Percentiles rank a stretch among this genome's conserved stretches.
Conservation (phyloP, 2,888 invertebrate species). For the Apamea anceps region DNA sequence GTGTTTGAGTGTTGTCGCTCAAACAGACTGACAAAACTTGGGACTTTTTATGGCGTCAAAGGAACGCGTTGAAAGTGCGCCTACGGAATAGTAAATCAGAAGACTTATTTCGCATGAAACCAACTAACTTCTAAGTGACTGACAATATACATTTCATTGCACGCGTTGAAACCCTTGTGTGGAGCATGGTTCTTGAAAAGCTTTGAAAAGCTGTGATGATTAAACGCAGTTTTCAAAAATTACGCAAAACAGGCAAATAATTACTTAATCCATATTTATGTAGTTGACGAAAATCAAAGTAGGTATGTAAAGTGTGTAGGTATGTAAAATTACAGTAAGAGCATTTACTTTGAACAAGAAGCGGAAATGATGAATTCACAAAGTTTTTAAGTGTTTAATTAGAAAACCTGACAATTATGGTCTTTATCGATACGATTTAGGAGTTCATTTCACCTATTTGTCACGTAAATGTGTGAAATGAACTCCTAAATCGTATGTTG, state of each 20-base stretch:
- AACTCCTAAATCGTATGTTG: background rate
- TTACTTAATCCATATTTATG: background rate
- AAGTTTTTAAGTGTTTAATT: background rate
- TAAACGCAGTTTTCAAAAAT: background rate
- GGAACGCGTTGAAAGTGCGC: background rate
- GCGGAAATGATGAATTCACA: background rate
- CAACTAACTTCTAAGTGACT: background rate
- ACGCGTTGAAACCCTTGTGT: background rate
- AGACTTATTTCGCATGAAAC: background rate
- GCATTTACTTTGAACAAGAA: background rate
- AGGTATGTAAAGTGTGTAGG: background rate
- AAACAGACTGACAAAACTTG: constrained; percentile 53
- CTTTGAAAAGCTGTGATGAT: background rate
- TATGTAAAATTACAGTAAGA: too few species aligned
- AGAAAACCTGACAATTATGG: background rate
- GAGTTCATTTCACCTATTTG: too few species aligned
- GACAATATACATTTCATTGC: background rate
- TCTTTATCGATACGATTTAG: background rate
- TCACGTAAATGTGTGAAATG: background rate
- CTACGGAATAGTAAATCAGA: constrained; percentile 28
- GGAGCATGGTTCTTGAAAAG: background rate
- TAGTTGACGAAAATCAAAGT: background rate
- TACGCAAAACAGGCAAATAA: background rate
- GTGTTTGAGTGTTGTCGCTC: constrained; percentile 27
- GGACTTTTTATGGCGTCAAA: constrained; percentile 16